phyloP scores from a whole-genome alignment of 1,140 invertebrate species.

The Camponotus floridanus region DNA sequence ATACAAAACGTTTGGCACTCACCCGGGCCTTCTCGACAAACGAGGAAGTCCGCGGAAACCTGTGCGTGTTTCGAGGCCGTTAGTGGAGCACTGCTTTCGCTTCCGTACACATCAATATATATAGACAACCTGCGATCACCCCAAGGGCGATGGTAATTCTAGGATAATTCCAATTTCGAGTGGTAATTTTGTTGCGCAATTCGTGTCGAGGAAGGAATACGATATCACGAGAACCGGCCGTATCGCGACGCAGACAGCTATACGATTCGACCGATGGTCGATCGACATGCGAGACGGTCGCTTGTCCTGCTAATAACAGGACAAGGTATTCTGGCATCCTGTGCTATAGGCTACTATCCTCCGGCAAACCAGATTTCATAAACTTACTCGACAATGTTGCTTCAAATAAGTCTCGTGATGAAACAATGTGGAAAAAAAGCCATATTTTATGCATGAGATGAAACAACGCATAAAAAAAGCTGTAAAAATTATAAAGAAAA shows the following conservation, averaged over 20 bases:
- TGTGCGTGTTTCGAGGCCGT: conserved; percentile 76
- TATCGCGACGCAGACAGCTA: conserved; percentile 71
- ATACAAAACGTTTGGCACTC: conserved; percentile 60
- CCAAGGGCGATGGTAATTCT: conserved; percentile 76
- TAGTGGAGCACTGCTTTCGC: conserved; percentile 69
- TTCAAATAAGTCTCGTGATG: neutral
- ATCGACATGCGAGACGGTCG: conserved; percentile 76
- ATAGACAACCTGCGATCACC: conserved; percentile 61
- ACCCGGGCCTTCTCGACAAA: conserved; percentile 12
- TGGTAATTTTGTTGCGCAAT: conserved; percentile 81
- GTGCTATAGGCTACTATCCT: neutral
- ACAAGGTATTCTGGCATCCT: conserved; percentile 28
- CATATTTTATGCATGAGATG: neutral
- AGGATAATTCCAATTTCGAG: conserved; percentile 82
- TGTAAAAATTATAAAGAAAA: neutral
- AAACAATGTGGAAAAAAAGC: neutral
- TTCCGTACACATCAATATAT: conserved; percentile 75
- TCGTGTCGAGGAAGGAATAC: conserved; percentile 81
- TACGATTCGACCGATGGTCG: conserved; percentile 73
- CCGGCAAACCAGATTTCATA: conserved; percentile 18
- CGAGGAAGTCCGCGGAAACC: conserved; percentile 43
- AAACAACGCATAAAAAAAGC: neutral
- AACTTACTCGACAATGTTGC: neutral
- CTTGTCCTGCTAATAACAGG: conserved; percentile 61
- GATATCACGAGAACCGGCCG: conserved; percentile 70